phyloP scores from a whole-genome alignment of 2,113 vertebrate species.

The Sigmodon hispidus region DNA sequence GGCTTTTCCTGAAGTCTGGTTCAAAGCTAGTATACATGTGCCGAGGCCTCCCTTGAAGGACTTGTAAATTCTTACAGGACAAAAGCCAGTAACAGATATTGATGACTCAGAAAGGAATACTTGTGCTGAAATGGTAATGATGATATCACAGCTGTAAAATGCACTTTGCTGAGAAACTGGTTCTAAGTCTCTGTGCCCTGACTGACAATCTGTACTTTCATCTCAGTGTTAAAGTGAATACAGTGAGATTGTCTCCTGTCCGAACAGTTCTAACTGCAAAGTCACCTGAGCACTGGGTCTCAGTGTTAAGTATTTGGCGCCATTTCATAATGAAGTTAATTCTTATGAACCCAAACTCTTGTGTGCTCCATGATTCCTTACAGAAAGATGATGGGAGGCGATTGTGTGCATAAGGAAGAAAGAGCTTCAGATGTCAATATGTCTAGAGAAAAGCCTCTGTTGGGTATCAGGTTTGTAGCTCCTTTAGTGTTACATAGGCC shows the following conservation, averaged over 20 bases:
- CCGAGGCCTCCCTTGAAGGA: neutral
- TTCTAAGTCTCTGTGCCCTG: neutral
- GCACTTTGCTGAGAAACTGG: neutral
- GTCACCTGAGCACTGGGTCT: neutral
- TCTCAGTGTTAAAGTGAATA: slow-evolving; percentile 51
- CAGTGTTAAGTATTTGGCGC: neutral
- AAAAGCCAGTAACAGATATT: neutral
- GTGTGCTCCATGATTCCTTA: neutral
- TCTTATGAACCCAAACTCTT: neutral
- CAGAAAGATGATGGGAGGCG: slow-evolving; percentile 46
- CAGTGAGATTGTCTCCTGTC: neutral
- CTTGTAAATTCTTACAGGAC: neutral
- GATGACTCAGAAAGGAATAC: neutral
- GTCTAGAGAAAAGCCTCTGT: slow-evolving; percentile 71
- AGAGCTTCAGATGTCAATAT: slow-evolving; percentile 20
- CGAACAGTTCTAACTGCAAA: slow-evolving; percentile 53
- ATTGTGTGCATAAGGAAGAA: slow-evolving; percentile 44
- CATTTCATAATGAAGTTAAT: neutral
- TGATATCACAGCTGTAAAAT: neutral
- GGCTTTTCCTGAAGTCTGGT: neutral
- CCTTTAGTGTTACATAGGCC: slow-evolving; percentile 70
- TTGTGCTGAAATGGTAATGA: neutral
- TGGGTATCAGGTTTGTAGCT: slow-evolving; percentile 50
- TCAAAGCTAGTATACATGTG: fast-evolving
- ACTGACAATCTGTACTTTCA: neutral